phyloP scores from a whole-genome alignment of 2,888 invertebrate species.

The Erebia aethiops region DNA sequence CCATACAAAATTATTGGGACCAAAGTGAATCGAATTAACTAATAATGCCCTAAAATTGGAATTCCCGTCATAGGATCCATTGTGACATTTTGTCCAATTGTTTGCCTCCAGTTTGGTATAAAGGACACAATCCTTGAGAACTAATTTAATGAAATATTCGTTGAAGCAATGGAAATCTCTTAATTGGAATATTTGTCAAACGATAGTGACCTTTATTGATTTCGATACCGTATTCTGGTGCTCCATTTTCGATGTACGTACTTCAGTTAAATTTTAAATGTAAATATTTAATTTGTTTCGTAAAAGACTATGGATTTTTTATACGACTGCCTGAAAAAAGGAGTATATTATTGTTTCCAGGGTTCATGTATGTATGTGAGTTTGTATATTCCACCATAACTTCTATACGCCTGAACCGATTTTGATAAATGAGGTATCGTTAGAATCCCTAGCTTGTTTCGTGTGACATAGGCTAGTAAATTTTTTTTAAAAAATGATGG shows the following conservation, averaged over 20 bases:
- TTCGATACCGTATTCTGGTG: neutral
- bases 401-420: too few species aligned
- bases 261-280: too few species aligned
- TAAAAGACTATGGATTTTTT: too few species aligned
- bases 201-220: slow-evolving; percentile 10
- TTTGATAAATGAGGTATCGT: too few species aligned
- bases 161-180: slow-evolving; percentile 16
- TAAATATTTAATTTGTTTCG: too few species aligned
- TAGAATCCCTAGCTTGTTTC: too few species aligned
- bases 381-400: too few species aligned
- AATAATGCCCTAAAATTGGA: slow-evolving; percentile 39
- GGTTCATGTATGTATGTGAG: too few species aligned
- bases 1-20: slow-evolving; percentile 30
- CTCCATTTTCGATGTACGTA: neutral
- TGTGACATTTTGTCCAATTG: slow-evolving; percentile 33
- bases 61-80: slow-evolving; percentile 34
- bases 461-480: too few species aligned
- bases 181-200: slow-evolving; percentile 22
- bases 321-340: too few species aligned
- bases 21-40: slow-evolving; percentile 37
- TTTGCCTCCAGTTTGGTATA: slow-evolving; percentile 33
- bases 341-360: too few species aligned
- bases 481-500: too few species aligned
- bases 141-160: slow-evolving; percentile 37
- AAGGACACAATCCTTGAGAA: slow-evolving; percentile 31